Evolutionary conservation across 2,888 invertebrate species (phyloP), one percentile per base, ranked within the genome.

Genomic region (Mesorhabditis spiculigera): DNA sequence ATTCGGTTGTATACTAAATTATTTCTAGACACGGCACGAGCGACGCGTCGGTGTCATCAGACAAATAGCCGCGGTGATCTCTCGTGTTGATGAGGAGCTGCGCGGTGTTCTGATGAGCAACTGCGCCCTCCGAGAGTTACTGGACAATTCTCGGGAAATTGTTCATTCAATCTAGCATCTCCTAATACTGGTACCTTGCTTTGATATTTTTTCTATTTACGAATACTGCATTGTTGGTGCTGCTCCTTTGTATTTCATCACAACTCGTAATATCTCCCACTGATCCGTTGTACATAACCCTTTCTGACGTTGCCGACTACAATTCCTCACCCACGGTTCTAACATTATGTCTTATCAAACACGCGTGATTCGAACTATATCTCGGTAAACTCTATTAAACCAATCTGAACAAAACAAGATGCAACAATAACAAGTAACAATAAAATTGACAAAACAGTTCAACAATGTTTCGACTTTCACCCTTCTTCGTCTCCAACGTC

Each of bases 41-140:
- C 58, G 58, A 13, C 58, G 58, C 8, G 58, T n/a, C 8, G 8
- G 8, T 50, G 8, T 50, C 10, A 50, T 75, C 8, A 71, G 73
- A 3, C 78, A 85, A 72, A 74, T 85, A 4, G 73, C 78, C 5
- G 72, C 70, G 43, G 76, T 85, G 28, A 70, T 85, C 62, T 71
- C 75, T 5, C 76, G 74, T 63, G 84, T 85, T 13, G 83, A 85
- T 67, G 82, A 82, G 5, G 85, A 85, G 63, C 75, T 85, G 42
- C 81, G 82, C 66, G 75, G 78, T 45, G 69, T 85, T 41, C 72
- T 85, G 16, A 71, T 85, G 73, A 82, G 82, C 13, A 85, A 85
- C 74, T 78, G 79, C 68, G 75, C 81, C n/a, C 71, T 84, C 16
- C 74, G 84, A 4, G 82, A 81, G 65, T 75, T 78, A 58, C 41